Conservation (phyloP, 2,888 invertebrate genomes). For the Drosophila kokeensis region DNA sequence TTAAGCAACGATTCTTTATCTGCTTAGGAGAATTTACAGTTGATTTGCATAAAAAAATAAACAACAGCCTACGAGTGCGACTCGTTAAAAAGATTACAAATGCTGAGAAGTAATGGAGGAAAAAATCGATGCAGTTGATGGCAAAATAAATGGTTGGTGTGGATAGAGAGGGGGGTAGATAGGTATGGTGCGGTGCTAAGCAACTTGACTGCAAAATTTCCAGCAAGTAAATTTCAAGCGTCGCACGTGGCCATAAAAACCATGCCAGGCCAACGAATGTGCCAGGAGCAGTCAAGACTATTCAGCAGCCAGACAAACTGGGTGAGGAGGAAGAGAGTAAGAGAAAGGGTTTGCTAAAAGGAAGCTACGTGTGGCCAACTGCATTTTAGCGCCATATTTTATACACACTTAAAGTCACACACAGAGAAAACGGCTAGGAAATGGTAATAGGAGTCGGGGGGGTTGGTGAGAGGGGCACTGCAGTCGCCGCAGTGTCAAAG, state of each 20-base stretch:
- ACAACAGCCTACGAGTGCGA: conserved; percentile 37
- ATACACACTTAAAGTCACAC: conserved; percentile 80
- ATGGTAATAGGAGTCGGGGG: conserved; percentile 2
- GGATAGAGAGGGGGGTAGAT: conserved; percentile 11
- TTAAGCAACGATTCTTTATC: conserved; percentile 23
- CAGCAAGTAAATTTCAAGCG: conserved; percentile 73
- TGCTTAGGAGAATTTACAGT: conserved; percentile 15
- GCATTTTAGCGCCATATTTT: conserved; percentile 80
- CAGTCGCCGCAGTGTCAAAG: conserved; percentile 72
- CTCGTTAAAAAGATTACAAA: conserved; percentile 34
- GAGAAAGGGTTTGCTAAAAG: conserved; percentile 1
- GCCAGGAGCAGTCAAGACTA: conserved; percentile 43
- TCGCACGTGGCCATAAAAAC: conserved; percentile 77
- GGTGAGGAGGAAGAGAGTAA: background rate
- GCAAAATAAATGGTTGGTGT: conserved; percentile 1
- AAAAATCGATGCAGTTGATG: conserved; percentile 34
- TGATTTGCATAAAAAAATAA: conserved; percentile 57
- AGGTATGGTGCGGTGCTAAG: conserved; percentile 46
- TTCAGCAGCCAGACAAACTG: conserved; percentile 16
- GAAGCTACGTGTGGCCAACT: conserved; percentile 57
- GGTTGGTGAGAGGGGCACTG: conserved; percentile 20
- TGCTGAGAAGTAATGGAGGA: conserved; percentile 19
- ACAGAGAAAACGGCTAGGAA: conserved; percentile 52
- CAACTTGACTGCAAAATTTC: conserved; percentile 67
- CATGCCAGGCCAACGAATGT: conserved; percentile 60